A percentile compares a stretch with the other conserved stretches of the same genome.
Evolutionary conservation across 2,797 vertebrate species (phyloP).

Genomic region (Ctenopoma multispine): DNA sequence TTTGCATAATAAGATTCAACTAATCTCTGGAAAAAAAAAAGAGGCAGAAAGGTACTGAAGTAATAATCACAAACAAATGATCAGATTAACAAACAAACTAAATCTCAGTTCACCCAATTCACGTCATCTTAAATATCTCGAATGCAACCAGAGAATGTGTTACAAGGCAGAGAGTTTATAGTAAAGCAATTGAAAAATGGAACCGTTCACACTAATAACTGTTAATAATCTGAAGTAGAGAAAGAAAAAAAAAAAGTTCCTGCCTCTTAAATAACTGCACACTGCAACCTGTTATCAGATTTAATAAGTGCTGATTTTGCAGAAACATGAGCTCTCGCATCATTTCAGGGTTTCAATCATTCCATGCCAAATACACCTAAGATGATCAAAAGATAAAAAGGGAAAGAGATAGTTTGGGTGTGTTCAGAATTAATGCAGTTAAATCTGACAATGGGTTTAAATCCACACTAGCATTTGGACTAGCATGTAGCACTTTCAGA

Average conservation of each 20-base stretch:
- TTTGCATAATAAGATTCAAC: constrained; percentile 59
- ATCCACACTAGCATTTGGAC: too few species aligned
- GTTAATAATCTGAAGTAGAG: constrained; percentile 26
- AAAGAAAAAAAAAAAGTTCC: constrained; percentile 25
- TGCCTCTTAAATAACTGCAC: constrained; percentile 9
- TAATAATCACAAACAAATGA: constrained; percentile 28
- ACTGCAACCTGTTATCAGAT: not conserved
- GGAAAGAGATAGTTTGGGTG: not conserved
- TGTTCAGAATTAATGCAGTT: not conserved
- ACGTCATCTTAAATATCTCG: constrained; percentile 45
- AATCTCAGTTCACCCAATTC: constrained; percentile 22
- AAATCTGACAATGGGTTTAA: not conserved
- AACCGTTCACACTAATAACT: constrained; percentile 24
- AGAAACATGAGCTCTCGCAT: constrained; percentile 2
- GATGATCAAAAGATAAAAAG: constrained; percentile 25
- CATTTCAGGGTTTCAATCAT: constrained; percentile 3
- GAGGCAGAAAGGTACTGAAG: constrained; percentile 16
- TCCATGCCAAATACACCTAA: not conserved
- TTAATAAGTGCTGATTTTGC: constrained; percentile 5
- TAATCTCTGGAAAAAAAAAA: not conserved
- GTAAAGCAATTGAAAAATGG: constrained; percentile 8
- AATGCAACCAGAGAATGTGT: constrained; percentile 35
- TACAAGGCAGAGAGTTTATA: constrained; percentile 38
- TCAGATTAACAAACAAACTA: constrained; percentile 24
- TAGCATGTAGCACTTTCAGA: too few species aligned